Base-by-base conservation (phyloP, 2,888 invertebrate genomes). In the Stegana nigrithorax region DNA sequence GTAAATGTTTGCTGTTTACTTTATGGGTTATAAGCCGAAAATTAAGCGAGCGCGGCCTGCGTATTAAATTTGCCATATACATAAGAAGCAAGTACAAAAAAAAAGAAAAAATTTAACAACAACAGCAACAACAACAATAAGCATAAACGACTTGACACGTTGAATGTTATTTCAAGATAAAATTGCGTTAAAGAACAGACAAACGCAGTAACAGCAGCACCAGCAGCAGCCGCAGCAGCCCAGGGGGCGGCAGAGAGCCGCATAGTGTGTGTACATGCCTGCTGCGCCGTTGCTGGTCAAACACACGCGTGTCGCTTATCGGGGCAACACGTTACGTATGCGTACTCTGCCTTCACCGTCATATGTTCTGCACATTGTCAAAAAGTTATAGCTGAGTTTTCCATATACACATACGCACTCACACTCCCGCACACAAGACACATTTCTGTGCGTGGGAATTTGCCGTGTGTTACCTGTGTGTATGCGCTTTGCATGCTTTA, bases 351-450 rank as follows among this genome's bases (percentile, higher is more conserved):
- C n/a, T n/a, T 72, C 71, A 67, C 65, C 73, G 75, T 80, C 84
- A 84, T 81, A 81, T 84, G 83, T 78, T 81, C 68, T 62, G 77
- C 83, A 83, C 81, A 84, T 84, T 84, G n/a, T n/a, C 76, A 70
- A 73, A 75, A 73, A 82, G 74, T n/a, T 84, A 79, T 84, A n/a
- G 83, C 66, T 75, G 70, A 75, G 67, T 75, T 81, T 81, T 80
- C 73, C 72, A n/a, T n/a, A n/a, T n/a, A n/a, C n/a, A n/a, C n/a
- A n/a, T n/a, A n/a, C n/a, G n/a, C n/a, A n/a, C n/a, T n/a, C n/a
- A n/a, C n/a, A n/a, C n/a, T n/a, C n/a, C n/a, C n/a, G n/a, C n/a
- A n/a, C n/a, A 60, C 65, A 60, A 50, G 26, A 53, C 58, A 44
- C 23, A 51, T 63, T 70, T 68, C 73, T 67, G 72, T 75, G 6